A percentile compares a stretch with the other conserved stretches of the same genome.
phyloP scores from a whole-genome alignment of 2,113 vertebrate genomes.

The Albula goreensis region DNA sequence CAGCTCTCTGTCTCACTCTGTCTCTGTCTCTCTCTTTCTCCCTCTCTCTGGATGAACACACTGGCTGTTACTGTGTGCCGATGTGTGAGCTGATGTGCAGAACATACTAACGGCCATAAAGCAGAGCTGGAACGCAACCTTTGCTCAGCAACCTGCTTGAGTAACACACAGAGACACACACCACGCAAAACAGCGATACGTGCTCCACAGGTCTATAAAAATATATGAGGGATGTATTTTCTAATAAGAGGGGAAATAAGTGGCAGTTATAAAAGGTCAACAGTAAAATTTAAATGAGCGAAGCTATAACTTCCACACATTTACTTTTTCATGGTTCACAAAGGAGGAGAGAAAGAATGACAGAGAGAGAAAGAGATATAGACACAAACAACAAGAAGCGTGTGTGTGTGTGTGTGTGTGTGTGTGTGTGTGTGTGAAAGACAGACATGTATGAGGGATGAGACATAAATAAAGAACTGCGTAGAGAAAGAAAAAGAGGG shows the following conservation, averaged over 20 bases:
- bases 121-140: conserved; percentile 71
- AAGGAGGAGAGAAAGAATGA: background rate
- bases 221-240: background rate
- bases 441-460: background rate
- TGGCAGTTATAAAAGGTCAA: background rate
- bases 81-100: conserved; percentile 38
- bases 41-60: conserved; percentile 52
- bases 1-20: conserved; percentile 38
- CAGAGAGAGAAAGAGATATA: background rate
- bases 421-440: background rate
- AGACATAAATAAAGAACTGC: too few species aligned
- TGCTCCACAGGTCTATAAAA: background rate
- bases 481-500: too few species aligned
- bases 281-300: background rate
- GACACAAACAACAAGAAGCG: too few species aligned
- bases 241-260: background rate
- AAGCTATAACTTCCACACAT: too few species aligned
- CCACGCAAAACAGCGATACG: conserved; percentile 1
- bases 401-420: too few species aligned
- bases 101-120: conserved; percentile 60
- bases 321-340: background rate
- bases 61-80: conserved; percentile 61
- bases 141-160: conserved; percentile 58
- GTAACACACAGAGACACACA: conserved; percentile 48
- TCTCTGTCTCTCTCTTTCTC: conserved; percentile 36